Percentiles rank a stretch among this genome's conserved stretches.
Evolutionary conservation across 1,140 invertebrate species (phyloP).

Genomic region (Heliconius congener): DNA sequence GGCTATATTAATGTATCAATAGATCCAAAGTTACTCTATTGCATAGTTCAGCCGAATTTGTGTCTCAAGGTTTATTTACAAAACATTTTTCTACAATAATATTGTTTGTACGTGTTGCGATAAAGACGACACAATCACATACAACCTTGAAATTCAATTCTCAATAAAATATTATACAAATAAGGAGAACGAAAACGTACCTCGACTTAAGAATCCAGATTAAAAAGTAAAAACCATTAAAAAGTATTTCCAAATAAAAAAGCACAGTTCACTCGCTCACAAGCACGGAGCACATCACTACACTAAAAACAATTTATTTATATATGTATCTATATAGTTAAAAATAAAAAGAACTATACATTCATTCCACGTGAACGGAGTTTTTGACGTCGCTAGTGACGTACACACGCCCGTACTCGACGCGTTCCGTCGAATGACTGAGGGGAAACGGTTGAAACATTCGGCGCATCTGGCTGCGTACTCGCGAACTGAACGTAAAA

Average conservation of each 20-base stretch:
- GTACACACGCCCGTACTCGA: slow-evolving; percentile 49
- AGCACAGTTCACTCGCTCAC: slow-evolving; percentile 76
- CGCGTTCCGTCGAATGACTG: slow-evolving; percentile 64
- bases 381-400: slow-evolving; percentile 53
- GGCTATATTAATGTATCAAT: not conserved
- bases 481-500: slow-evolving; percentile 39
- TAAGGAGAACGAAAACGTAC: slow-evolving; percentile 25
- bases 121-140: not conserved
- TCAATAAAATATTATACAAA: slow-evolving; percentile 17
- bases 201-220: slow-evolving; percentile 36
- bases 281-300: slow-evolving; percentile 70
- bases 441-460: slow-evolving; percentile 52
- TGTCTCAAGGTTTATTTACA: not conserved
- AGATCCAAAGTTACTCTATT: not conserved
- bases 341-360: slow-evolving; percentile 9
- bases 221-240: slow-evolving; percentile 48
- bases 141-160: slow-evolving; percentile 12
- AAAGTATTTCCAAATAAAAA: slow-evolving; percentile 65
- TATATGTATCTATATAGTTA: not conserved
- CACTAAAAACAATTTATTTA: not conserved
- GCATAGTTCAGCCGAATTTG: not conserved
- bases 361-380: slow-evolving; percentile 52
- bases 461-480: slow-evolving; percentile 58
- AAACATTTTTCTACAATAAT: not conserved
- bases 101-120: not conserved